Evolutionary conservation across 2,113 vertebrate species (phyloP).

Genomic region (Nyctibius bracteatus): DNA sequence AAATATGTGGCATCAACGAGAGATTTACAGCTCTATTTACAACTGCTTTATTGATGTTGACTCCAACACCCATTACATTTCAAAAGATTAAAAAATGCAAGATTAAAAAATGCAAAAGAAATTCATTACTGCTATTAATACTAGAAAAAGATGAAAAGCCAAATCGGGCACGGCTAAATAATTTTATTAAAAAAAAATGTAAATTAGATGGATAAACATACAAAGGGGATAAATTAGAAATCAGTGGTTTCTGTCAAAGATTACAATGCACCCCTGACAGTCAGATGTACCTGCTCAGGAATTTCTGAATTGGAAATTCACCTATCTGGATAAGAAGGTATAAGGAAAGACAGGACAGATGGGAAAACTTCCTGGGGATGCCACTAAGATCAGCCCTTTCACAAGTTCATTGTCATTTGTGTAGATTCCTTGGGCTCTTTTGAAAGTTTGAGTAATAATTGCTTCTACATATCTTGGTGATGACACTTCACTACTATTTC

Average conservation of each 20-base stretch:
- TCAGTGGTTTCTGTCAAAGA: neutral
- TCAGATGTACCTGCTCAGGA: neutral
- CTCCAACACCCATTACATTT: neutral
- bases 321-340: neutral
- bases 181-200: too few relatives aligned
- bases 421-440: neutral
- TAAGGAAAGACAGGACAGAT: neutral
- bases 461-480: neutral
- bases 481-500: neutral
- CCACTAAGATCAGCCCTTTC: neutral
- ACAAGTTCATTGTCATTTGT: neutral
- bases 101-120: neutral
- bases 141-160: neutral
- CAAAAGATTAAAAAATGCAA: too few relatives aligned
- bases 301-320: neutral
- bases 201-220: neutral
- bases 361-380: neutral
- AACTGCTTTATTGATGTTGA: neutral
- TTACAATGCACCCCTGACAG: neutral
- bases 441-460: neutral
- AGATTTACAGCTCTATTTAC: neutral
- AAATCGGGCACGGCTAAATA: neutral
- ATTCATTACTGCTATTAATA: neutral
- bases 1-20: neutral
- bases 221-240: neutral